These are phyloP conservation scores for Cecropterus lyciades DNA, from an alignment of 1,140 invertebrate genomes.

Conservation along the genomic window DNA sequence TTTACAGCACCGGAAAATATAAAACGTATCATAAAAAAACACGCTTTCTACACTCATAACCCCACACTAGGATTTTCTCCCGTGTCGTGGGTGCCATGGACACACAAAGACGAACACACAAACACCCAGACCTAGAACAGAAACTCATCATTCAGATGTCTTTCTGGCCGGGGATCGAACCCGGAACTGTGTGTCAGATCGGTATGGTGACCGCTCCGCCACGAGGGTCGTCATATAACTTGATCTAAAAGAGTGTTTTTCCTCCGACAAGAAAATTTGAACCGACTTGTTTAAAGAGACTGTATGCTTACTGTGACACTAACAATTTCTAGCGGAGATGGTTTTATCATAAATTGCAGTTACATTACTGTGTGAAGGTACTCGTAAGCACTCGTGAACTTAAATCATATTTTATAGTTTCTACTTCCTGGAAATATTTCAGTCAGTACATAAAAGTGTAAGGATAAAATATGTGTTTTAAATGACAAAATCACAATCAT, in stretches of 20 bases:
- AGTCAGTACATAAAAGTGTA: no score
- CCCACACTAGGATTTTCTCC: no score
- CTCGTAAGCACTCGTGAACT: neutral
- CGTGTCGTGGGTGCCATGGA: no score
- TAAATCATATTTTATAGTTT: neutral
- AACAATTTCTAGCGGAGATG: neutral
- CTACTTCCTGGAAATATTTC: neutral
- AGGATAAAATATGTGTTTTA: neutral
- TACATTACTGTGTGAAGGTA: neutral
- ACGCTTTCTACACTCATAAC: no score
- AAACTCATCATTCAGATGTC: no score
- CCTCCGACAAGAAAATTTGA: conserved; percentile 20
- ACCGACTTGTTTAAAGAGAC: neutral
- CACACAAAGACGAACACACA: no score
- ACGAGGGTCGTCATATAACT: neutral
- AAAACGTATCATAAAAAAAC: neutral
- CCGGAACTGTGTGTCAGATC: no score
- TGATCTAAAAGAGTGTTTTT: neutral
- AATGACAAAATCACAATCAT: no score
- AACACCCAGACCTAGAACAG: no score
- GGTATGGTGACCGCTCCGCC: no score
- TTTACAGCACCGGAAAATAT: neutral
- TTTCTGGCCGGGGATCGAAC: no score
- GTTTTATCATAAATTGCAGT: neutral
- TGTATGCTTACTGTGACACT: neutral